phyloP scores from a whole-genome alignment of 2,113 vertebrate species.

The Bos javanicus region DNA sequence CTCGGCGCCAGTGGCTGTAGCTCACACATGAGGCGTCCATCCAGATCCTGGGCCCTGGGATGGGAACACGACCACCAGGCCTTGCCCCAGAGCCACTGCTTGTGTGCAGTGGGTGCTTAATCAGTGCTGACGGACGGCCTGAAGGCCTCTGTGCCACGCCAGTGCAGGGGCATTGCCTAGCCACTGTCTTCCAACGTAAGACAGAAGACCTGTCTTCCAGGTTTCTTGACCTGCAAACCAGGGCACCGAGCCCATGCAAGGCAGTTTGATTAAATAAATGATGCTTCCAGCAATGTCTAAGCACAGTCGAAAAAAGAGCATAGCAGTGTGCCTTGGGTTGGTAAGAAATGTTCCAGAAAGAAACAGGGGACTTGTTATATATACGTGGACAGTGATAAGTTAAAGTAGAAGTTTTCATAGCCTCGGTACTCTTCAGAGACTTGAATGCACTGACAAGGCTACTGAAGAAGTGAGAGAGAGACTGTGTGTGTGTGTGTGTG shows the following conservation, averaged over 20 bases:
- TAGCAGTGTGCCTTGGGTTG: neutral
- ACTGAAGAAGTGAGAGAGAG: neutral
- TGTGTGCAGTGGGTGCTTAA: too few species aligned
- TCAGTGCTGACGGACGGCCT: neutral
- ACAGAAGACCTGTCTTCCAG: neutral
- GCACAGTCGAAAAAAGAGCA: too few species aligned
- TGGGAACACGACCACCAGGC: neutral
- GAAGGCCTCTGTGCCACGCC: neutral
- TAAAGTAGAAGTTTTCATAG: neutral
- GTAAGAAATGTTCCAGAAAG: neutral
- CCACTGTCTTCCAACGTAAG: neutral
- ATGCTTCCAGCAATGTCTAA: neutral
- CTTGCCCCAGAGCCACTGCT: neutral
- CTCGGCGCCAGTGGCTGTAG: constrained; percentile 87
- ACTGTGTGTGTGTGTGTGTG: neutral
- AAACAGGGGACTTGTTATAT: neutral
- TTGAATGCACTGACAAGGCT: neutral
- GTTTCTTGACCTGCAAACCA: neutral
- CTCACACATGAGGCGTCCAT: constrained; percentile 89
- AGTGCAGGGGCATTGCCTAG: neutral
- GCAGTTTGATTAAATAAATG: neutral
- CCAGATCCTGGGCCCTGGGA: constrained; percentile 87
- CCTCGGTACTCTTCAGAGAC: neutral
- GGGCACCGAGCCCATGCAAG: neutral
- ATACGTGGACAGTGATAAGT: neutral